Evolutionary conservation across 2,888 invertebrate species (phyloP).

Genomic region (Cosmia trapezina): DNA sequence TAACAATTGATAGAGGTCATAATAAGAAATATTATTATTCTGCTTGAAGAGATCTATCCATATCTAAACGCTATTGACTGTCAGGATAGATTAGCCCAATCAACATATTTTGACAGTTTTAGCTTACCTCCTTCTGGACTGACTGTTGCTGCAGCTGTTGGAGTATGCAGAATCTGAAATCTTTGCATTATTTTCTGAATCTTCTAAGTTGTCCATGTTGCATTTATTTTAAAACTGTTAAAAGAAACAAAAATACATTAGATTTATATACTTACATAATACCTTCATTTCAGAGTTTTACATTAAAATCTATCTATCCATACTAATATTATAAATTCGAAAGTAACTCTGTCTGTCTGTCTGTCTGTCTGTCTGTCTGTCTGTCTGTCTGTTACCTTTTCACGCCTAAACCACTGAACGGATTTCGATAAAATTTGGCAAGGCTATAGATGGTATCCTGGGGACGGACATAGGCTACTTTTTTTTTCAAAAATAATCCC

Average conservation of each 20-base stretch:
- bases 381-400: too few relatives aligned
- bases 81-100: too few relatives aligned
- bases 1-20: not conserved
- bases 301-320: constrained; percentile 5
- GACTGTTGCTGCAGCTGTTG: constrained; percentile 95
- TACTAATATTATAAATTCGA: too few relatives aligned
- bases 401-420: too few relatives aligned
- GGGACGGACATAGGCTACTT: too few relatives aligned
- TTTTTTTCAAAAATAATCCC: too few relatives aligned
- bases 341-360: too few relatives aligned
- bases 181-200: constrained; percentile 91
- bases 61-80: not conserved
- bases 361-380: too few relatives aligned
- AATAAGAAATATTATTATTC: too few relatives aligned
- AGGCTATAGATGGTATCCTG: too few relatives aligned
- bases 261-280: not conserved
- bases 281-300: not conserved
- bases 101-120: not conserved
- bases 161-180: constrained; percentile 95
- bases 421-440: too few relatives aligned
- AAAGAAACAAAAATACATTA: constrained; percentile 21
- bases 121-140: constrained; percentile 94
- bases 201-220: constrained; percentile 81
- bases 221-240: constrained; percentile 35
- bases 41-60: too few relatives aligned